A percentile compares a stretch with the other conserved stretches of the same genome.
phyloP scores from a whole-genome alignment of 2,797 vertebrate species.

The Phalanger gymnotis region DNA sequence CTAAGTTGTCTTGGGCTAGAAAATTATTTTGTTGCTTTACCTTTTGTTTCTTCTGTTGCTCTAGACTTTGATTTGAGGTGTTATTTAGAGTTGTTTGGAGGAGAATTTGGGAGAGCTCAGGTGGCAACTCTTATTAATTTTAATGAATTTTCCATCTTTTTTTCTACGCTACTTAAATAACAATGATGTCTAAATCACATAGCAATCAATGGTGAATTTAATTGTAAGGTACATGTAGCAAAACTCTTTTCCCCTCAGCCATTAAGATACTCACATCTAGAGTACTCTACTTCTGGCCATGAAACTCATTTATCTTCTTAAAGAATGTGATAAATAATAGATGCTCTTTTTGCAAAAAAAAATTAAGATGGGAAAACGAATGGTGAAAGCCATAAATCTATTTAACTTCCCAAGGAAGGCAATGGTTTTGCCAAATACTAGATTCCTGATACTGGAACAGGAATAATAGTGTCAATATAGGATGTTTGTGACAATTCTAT shows the following conservation, averaged over 20 bases:
- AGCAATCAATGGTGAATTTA: constrained; percentile 36
- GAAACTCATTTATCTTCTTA: constrained; percentile 34
- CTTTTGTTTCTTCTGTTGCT: not conserved
- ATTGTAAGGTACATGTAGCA: not conserved
- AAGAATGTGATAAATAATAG: not conserved
- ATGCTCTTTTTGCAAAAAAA: not conserved
- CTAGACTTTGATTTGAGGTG: not conserved
- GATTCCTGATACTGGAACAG: not conserved
- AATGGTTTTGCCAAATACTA: not conserved
- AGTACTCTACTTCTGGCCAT: not conserved
- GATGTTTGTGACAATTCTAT: not conserved
- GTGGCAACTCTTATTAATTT: not conserved
- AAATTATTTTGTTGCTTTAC: not conserved
- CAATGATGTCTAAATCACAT: constrained; percentile 9
- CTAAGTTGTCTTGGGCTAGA: not conserved
- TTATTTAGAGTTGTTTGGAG: not conserved
- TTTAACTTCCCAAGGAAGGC: not conserved
- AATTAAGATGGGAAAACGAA: not conserved
- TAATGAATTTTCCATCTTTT: constrained; percentile 5
- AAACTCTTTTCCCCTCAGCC: not conserved
- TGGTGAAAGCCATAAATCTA: not conserved
- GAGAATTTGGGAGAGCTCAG: not conserved
- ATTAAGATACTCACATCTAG: not conserved
- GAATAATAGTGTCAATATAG: not conserved
- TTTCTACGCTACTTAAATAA: constrained; percentile 23